Base-by-base conservation (phyloP, 2,888 invertebrate species). In the Ophraella communa region DNA sequence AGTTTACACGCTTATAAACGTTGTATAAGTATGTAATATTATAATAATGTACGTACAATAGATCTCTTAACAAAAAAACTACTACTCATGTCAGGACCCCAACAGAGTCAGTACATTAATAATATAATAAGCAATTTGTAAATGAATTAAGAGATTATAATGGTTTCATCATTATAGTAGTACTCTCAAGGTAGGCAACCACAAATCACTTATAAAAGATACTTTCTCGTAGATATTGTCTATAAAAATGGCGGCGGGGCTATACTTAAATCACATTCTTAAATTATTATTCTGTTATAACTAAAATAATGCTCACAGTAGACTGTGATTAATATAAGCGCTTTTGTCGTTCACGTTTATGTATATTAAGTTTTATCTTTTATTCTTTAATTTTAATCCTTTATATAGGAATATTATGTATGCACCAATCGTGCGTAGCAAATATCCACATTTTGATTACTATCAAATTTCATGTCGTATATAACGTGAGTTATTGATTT, bases 91-190 rank as follows among this genome's bases (percentile, higher is more conserved):
- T 30, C 30, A 18, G 64, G 62, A 58, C 53, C 54, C 66, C 68
- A 59, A 55, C 68, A 27, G 68, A 51, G 66, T 47, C 61, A 39
- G 62, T 62, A 62, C 64, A 64, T 62, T 65, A 66, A 66, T 66
- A 69, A 66, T 66, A 65, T 66, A 69, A 68, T 65, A 66, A 67
- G 53, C 69, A 69, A 67, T 69, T 69, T 67, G 69, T 67, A 64
- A 8, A 62, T 55, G 61, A 69, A 58, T 67, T 64, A 65, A 69
- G 67, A 69, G 64, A 68, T 66, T 66, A 66, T 44, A 44, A 44
- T 44, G 57, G 63, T 67, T 64, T 64, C 64, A 59, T 62, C 62
- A 62, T 64, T 18, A 44, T 3, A 45, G 3, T 45, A 45, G 18
- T 30, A 30, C 30, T 42, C 14, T 45, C 20, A 45, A 45, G 45